phyloP scores from a whole-genome alignment of 2,888 invertebrate species.

The Himalopsyche japonica region DNA sequence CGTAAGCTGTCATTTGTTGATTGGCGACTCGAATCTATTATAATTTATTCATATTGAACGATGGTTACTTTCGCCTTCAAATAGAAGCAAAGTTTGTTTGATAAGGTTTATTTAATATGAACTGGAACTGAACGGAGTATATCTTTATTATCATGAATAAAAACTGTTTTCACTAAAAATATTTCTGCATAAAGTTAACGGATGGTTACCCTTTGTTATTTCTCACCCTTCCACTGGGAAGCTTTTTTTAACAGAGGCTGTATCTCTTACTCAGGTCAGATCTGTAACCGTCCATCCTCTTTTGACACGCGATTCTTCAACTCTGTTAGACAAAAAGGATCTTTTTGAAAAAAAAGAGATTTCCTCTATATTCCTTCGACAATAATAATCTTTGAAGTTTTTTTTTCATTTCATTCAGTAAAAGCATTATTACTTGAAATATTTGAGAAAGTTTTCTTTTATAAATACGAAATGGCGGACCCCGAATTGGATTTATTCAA shows the following conservation, averaged over 20 bases:
- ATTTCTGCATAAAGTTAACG: no score
- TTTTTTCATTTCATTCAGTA: background rate
- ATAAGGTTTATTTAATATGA: no score
- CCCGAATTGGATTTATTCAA: background rate
- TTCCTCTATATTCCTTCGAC: constrained; percentile 5
- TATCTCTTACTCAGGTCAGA: constrained; percentile 2
- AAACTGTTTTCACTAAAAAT: no score
- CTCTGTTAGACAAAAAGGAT: constrained; percentile 23
- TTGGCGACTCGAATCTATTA: no score
- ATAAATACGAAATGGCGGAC: background rate
- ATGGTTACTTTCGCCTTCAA: no score
- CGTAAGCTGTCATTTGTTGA: no score
- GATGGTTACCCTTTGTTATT: background rate
- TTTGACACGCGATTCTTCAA: constrained; percentile 39
- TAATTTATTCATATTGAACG: no score
- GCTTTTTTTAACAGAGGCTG: constrained; percentile 10
- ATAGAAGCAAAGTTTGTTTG: no score
- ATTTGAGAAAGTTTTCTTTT: background rate
- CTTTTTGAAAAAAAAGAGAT: background rate
- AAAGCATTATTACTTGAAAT: background rate
- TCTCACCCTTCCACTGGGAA: background rate
- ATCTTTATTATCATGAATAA: no score
- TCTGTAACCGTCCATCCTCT: background rate
- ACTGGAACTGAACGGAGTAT: no score
- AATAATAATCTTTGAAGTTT: constrained; percentile 13